Percentiles rank a stretch among this genome's conserved stretches.
phyloP scores from a whole-genome alignment of 2,113 vertebrate genomes.

The Rhizomys pruinosus region DNA sequence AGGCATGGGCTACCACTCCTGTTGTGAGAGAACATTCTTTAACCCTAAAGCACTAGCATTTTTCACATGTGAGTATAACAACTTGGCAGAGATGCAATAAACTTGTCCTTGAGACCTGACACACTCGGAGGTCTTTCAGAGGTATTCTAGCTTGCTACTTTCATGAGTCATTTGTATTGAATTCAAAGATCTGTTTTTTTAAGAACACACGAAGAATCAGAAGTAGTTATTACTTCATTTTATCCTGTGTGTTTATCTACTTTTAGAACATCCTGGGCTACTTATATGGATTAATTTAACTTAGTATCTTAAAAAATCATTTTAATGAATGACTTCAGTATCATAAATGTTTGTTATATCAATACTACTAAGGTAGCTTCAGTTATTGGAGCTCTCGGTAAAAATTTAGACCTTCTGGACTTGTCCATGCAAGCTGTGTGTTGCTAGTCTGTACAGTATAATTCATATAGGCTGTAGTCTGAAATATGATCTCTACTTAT shows the following conservation, averaged over 20 bases:
- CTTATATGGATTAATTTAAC: constrained; percentile 12
- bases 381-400: background rate
- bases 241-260: background rate
- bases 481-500: background rate
- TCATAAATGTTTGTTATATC: background rate
- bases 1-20: too few relatives aligned
- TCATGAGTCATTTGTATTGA: background rate
- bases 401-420: background rate
- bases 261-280: background rate
- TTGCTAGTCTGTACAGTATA: background rate
- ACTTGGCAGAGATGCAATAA: background rate
- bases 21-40: too few relatives aligned
- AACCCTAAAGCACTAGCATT: background rate
- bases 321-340: constrained; percentile 29
- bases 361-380: background rate
- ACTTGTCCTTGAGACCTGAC: background rate
- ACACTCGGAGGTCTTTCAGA: background rate
- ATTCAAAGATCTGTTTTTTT: background rate
- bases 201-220: background rate
- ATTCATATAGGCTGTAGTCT: background rate
- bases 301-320: background rate
- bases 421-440: background rate
- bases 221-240: background rate
- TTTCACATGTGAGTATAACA: background rate
- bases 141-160: background rate